Evolutionary conservation across 2,113 vertebrate genomes (phyloP).

Genomic region (Myxocyprinus asiaticus): DNA sequence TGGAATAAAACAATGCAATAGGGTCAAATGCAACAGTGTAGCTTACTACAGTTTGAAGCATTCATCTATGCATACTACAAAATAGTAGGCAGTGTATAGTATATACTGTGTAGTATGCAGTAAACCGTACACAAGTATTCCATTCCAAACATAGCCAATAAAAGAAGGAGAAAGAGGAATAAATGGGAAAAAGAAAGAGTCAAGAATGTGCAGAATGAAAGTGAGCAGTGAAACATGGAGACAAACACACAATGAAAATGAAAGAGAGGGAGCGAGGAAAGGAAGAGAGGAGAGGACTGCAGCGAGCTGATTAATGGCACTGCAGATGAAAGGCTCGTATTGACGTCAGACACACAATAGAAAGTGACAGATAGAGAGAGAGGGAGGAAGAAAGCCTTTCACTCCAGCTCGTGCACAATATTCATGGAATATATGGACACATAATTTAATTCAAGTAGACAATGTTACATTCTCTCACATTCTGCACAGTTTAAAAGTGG

Average conservation of each 20-base stretch:
- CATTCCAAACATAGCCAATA: not conserved
- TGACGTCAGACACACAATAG: conserved; percentile 53
- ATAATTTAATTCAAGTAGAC: conserved; percentile 19
- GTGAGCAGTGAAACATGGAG: conserved; percentile 24
- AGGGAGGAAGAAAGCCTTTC: conserved; percentile 9
- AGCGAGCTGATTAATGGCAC: conserved; percentile 45
- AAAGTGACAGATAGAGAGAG: conserved; percentile 7
- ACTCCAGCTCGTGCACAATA: not conserved
- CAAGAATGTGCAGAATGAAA: not conserved
- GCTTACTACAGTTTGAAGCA: no score
- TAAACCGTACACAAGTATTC: not conserved
- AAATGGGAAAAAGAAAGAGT: conserved; percentile 2
- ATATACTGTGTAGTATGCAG: not conserved
- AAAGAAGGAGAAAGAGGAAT: conserved; percentile 7
- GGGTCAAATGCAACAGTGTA: no score
- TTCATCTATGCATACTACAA: not conserved
- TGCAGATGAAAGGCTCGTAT: conserved; percentile 42
- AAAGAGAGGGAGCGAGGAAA: not conserved
- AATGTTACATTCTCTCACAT: conserved; percentile 28
- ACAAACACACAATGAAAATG: conserved; percentile 22
- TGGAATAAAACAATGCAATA: no score
- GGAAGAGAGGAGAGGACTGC: not conserved
- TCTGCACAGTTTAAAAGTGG: conserved; percentile 13
- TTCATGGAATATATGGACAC: conserved; percentile 1
- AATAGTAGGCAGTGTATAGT: not conserved